Base-by-base conservation (phyloP, 2,888 invertebrate species). In the Eueremaeus valkanovi region DNA sequence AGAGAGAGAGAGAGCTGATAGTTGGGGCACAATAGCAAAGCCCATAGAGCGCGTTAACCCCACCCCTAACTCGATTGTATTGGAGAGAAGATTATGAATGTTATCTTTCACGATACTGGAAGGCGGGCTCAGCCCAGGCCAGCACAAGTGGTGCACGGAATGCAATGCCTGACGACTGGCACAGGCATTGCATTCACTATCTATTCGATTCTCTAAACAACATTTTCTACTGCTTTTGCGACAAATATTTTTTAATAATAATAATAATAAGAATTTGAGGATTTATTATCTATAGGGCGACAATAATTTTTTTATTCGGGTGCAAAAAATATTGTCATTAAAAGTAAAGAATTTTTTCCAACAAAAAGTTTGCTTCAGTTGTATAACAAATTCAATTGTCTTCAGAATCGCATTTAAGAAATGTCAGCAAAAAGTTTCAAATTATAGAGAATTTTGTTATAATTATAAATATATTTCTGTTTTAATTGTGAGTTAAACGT, bases 61-160 rank as follows among this genome's bases (percentile, higher is more conserved):
- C 66, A 66, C 66, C 66, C 18, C 33, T 33, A 27, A 40, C 21
- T 66, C 18, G n/a, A 66, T 66, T 33, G 66, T 36, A 66, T 66
- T 66, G 66, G 66, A 36, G 36, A 66, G 36, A 21, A 36, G 66
- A 66, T 66, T 36, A 66, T 66, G 66, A 66, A 66, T 66, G 61
- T 61, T 31, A 61, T 31, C 31, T 6, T 5, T 5, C 31, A 31
- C 6, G 16, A 31, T 2, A 61, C 3, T 3, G 29, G 27, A 31
- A 29, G 61, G 61, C 61, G 61, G 61, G 13, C 16, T 5, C 24
- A 3, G 51, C 5, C 5, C 8, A 40, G 40, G 8, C n/a, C 51
- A 51, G 6, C 24, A 51, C 51, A 24, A n/a, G 51, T 45, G 16
- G 45, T 45, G 45, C 45, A 13, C 45, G n/a, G n/a, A 21, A 51